A percentile compares a stretch with the other conserved stretches of the same genome.
These are phyloP conservation scores for Campoletis raptor DNA, from an alignment of 2,888 invertebrate species.

Conservation along the genomic window DNA sequence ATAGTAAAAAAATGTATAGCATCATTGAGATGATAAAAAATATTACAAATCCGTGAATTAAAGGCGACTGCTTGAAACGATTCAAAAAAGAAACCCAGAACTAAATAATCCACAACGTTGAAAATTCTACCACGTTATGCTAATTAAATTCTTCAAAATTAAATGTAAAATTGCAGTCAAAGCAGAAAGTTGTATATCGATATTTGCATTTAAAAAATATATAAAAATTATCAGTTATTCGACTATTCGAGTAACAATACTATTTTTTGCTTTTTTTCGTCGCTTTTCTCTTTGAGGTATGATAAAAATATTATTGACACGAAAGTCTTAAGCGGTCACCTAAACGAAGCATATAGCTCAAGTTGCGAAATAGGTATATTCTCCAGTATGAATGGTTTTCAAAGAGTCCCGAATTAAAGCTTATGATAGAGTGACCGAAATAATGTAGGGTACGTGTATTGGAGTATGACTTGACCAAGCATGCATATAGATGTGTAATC, in stretches of 20 bases:
- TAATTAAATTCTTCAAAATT: background rate
- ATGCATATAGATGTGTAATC: conserved; percentile 39
- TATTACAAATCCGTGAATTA: background rate
- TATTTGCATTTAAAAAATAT: background rate
- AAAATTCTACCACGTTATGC: background rate
- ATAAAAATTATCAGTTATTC: background rate
- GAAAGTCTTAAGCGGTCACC: background rate
- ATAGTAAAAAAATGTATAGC: background rate
- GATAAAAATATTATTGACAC: background rate
- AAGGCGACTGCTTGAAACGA: background rate
- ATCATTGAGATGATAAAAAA: background rate
- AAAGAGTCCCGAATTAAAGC: conserved; percentile 11
- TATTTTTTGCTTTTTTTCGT: background rate
- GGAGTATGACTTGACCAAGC: conserved; percentile 47
- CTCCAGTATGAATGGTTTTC: background rate
- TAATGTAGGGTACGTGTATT: conserved; percentile 18
- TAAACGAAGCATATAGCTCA: background rate
- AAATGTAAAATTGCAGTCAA: background rate
- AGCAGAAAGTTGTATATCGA: background rate
- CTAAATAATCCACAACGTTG: background rate
- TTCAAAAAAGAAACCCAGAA: too few relatives aligned
- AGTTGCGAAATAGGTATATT: background rate
- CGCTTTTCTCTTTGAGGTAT: background rate
- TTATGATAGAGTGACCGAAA: background rate
- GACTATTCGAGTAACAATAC: background rate